A percentile compares a stretch with the other conserved stretches of the same genome.
Evolutionary conservation across 1,140 invertebrate species (phyloP).

Genomic region (Drosophila jambulina): DNA sequence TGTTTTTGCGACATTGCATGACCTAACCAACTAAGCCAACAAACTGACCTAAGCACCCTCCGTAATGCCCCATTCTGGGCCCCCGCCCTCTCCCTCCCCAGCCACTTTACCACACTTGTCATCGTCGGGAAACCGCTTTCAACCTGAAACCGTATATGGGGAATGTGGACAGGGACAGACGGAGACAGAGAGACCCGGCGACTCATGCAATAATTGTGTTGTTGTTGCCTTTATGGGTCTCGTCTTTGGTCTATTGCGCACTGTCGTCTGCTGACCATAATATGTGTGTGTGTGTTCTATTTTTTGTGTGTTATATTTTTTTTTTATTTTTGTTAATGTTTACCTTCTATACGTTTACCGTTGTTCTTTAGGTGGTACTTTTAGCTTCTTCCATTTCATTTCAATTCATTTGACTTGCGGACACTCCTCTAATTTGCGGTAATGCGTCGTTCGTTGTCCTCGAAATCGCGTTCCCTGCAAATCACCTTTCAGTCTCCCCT

Average conservation of each 20-base stretch:
- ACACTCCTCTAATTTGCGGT: conserved; percentile 63
- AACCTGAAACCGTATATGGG: conserved; percentile 42
- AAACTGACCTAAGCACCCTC: conserved; percentile 51
- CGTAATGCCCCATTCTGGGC: conserved; percentile 5
- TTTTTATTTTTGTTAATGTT: conserved; percentile 27
- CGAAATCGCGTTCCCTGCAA: conserved; percentile 2
- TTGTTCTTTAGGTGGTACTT: conserved; percentile 22
- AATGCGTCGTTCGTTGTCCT: conserved; percentile 47
- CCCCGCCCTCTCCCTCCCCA: too few relatives aligned
- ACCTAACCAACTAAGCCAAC: conserved; percentile 50
- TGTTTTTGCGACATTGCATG: conserved; percentile 38
- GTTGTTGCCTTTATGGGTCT: conserved; percentile 26
- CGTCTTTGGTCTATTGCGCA: conserved; percentile 48
- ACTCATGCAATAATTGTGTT: conserved; percentile 40
- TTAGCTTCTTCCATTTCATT: conserved; percentile 44
- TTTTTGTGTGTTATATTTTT: background rate
- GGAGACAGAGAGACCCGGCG: conserved; percentile 10
- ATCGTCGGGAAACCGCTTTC: conserved; percentile 41
- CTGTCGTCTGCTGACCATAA: conserved; percentile 41
- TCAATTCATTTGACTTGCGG: conserved; percentile 39
- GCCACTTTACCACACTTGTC: conserved; percentile 25
- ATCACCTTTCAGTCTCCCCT: conserved; percentile 2
- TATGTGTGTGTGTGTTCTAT: conserved; percentile 9
- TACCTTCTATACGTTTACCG: conserved; percentile 30
- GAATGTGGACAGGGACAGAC: conserved; percentile 2